Evolutionary conservation across 2,113 vertebrate genomes (phyloP), one percentile per base, ranked within the genome.

Genomic region (Perccottus glenii): DNA sequence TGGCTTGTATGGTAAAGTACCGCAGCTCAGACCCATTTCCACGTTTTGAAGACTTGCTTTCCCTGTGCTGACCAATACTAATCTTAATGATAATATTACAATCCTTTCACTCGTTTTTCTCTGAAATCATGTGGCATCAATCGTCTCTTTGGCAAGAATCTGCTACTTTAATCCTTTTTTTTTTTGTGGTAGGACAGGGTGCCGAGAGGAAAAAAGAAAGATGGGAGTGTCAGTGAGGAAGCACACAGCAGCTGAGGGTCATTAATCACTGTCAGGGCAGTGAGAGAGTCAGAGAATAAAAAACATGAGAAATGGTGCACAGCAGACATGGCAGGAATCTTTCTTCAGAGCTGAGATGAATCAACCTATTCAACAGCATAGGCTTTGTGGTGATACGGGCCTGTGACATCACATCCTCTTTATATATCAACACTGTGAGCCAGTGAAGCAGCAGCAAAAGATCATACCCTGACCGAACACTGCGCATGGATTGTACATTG

Each of bases 231-330:
- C 84, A 82, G 85, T 11, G 57, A 85, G 86, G 77, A 87, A 84
- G 86, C 86, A 76, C 83, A 79, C 70, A 63, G 84, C 90, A 91
- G 88, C 91, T 90, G 85, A 90, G 87, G 87, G 82, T 85, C 88
- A 91, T 92, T 91, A 91, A 91, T 92, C 91, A 90, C 86, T 86
- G 89, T 89, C 90, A 69, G 43, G 76, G 62, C 50, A 48, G 55
- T 53, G 70, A 73, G 66, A 67, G 73, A 71, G 78, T 70, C 33
- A 60, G 78, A 71, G 77, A 78, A 84, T 87, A 78, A 84, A 81
- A 80, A 83, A 84, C 74, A 71, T 60, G 76, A 81, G 78, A 85
- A 82, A 84, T 59, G 80, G 73, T 73, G 74, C 56, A 76, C 73
- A 11, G 75, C 77, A 75, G 73, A 78, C 78, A 85, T 75, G 83